These are phyloP conservation scores for Oncopodura yosiiana DNA, from an alignment of 1,140 invertebrate genomes.

Conservation along the genomic window DNA sequence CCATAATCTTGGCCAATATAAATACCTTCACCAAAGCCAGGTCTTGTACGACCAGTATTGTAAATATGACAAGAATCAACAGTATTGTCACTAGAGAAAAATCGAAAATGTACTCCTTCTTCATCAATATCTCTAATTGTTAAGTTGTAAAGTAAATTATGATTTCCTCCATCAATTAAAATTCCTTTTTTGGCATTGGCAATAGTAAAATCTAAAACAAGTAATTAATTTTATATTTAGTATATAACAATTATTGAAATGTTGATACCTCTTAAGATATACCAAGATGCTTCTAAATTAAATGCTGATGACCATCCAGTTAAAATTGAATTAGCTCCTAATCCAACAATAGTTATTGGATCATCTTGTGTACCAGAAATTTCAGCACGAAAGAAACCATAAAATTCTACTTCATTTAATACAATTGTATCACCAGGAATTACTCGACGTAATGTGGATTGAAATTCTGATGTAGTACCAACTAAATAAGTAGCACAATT, in stretches of 20 bases:
- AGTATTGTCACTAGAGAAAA: constrained; percentile 25
- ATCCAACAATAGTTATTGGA: constrained; percentile 12
- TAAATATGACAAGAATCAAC: constrained; percentile 16
- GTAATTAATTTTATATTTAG: not conserved
- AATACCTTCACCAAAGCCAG: constrained; percentile 31
- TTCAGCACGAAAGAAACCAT: constrained; percentile 18
- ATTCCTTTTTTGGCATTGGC: constrained; percentile 23
- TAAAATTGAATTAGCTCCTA: constrained; percentile 2
- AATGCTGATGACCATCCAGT: constrained; percentile 16
- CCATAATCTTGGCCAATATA: constrained; percentile 27
- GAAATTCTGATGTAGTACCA: constrained; percentile 12
- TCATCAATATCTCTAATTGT: constrained; percentile 16
- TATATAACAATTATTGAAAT: not conserved
- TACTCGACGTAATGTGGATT: constrained; percentile 10
- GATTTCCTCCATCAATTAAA: constrained; percentile 17
- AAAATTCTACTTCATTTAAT: constrained; percentile 8
- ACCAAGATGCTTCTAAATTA: constrained; percentile 17
- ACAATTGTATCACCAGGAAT: constrained; percentile 19
- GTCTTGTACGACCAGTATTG: constrained; percentile 18
- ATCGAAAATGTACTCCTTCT: constrained; percentile 30
- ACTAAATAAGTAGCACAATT: no score
- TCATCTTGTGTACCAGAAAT: constrained; percentile 5
- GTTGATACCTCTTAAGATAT: constrained; percentile 9
- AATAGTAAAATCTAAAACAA: constrained; percentile 20
- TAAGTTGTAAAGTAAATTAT: constrained; percentile 21